These are phyloP conservation scores for Drepana arcuata DNA, from an alignment of 1,140 invertebrate species.

Conservation along the genomic window DNA sequence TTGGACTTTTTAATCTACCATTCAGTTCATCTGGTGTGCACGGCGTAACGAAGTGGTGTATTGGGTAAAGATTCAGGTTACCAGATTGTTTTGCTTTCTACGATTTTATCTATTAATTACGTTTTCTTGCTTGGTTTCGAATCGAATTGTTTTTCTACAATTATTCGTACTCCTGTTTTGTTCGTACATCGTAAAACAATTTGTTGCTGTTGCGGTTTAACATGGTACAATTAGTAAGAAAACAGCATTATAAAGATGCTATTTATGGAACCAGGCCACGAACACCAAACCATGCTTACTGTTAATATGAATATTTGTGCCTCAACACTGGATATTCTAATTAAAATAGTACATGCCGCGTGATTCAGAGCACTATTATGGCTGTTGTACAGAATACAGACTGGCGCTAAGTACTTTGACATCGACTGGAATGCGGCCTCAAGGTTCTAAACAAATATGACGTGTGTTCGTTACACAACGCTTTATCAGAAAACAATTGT, in stretches of 20 bases:
- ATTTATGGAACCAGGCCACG: slow-evolving; percentile 14
- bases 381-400: slow-evolving; percentile 22
- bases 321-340: slow-evolving; percentile 5
- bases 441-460: slow-evolving; percentile 34
- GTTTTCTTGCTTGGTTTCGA: too few species aligned
- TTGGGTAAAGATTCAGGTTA: too few species aligned
- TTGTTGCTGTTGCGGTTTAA: slow-evolving; percentile 10
- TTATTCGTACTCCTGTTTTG: too few species aligned
- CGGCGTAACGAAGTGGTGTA: too few species aligned
- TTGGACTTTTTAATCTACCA: too few species aligned
- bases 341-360: slow-evolving; percentile 7
- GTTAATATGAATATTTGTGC: background rate
- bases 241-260: slow-evolving; percentile 13
- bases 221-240: slow-evolving; percentile 11
- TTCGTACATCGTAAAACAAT: too few species aligned
- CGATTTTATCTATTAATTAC: too few species aligned
- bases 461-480: slow-evolving; percentile 18
- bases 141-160: too few species aligned
- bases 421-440: slow-evolving; percentile 54
- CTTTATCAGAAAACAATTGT: slow-evolving; percentile 48
- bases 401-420: slow-evolving; percentile 52
- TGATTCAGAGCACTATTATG: slow-evolving; percentile 36
- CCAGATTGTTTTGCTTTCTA: too few species aligned
- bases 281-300: slow-evolving; percentile 9
- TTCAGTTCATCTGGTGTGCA: too few species aligned